Conservation (phyloP, 2,113 vertebrate genomes). For the Tragelaphus imberbis region DNA sequence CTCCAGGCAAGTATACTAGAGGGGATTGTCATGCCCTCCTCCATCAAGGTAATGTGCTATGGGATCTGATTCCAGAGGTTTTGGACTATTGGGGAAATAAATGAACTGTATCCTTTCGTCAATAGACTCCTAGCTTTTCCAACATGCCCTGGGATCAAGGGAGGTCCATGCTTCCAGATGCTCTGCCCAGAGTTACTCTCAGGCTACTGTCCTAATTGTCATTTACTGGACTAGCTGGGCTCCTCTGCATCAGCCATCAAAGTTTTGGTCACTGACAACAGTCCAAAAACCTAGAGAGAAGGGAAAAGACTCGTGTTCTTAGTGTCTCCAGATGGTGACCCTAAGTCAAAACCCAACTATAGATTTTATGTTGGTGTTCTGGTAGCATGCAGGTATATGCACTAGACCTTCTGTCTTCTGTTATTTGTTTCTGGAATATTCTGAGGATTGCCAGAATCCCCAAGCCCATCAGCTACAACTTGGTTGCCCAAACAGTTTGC, state of each 20-base stretch:
- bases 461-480: not conserved
- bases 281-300: not conserved
- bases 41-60: not conserved
- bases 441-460: not conserved
- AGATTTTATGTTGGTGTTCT: not conserved
- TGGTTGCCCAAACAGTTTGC: slow-evolving; percentile 26
- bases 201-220: too few relatives aligned
- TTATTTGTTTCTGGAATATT: slow-evolving; percentile 8
- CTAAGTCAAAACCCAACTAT: fast-evolving
- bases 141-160: not conserved
- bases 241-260: not conserved
- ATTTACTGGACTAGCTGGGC: not conserved
- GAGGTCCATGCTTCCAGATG: not conserved
- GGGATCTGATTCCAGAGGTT: not conserved
- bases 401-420: slow-evolving; percentile 14
- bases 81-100: not conserved
- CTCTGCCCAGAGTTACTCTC: not conserved
- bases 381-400: not conserved
- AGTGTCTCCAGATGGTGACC: not conserved
- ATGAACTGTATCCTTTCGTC: not conserved
- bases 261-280: not conserved
- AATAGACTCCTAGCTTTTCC: not conserved
- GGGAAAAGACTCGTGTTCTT: fast-evolving
- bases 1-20: not conserved
- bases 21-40: not conserved